A percentile compares a stretch with the other conserved stretches of the same genome.
Conservation (phyloP, 2,797 vertebrate species). For the Cheirogaleus major region DNA sequence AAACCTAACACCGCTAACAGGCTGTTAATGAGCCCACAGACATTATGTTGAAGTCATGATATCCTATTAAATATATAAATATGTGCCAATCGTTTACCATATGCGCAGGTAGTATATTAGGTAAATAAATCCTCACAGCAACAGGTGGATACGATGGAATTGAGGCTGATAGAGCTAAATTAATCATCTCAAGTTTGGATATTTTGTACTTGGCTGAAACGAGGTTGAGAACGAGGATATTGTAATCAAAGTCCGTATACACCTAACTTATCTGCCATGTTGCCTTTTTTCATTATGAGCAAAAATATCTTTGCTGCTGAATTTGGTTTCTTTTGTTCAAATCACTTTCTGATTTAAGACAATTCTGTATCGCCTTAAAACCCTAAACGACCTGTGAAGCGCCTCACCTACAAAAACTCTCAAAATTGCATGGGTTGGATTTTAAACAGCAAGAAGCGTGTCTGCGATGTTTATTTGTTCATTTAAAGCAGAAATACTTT, state of each 20-base stretch:
- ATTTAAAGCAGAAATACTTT: background rate
- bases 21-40: background rate
- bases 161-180: background rate
- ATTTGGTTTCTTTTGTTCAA: too few relatives aligned
- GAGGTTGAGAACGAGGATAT: background rate
- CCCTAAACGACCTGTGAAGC: fast-evolving
- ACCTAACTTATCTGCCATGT: too few relatives aligned
- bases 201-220: background rate
- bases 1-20: fast-evolving
- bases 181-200: too few relatives aligned
- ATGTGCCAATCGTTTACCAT: fast-evolving
- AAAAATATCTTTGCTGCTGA: background rate
- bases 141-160: too few relatives aligned
- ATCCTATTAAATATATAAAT: background rate
- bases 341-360: background rate
- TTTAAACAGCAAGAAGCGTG: background rate
- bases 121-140: background rate
- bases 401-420: fast-evolving
- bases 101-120: background rate
- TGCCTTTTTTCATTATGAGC: background rate
- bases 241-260: fast-evolving
- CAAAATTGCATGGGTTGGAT: fast-evolving
- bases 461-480: background rate
- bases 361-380: too few relatives aligned
- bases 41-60: background rate